Conservation (phyloP, 2,888 invertebrate genomes). For the Hipparchia sbordonii region DNA sequence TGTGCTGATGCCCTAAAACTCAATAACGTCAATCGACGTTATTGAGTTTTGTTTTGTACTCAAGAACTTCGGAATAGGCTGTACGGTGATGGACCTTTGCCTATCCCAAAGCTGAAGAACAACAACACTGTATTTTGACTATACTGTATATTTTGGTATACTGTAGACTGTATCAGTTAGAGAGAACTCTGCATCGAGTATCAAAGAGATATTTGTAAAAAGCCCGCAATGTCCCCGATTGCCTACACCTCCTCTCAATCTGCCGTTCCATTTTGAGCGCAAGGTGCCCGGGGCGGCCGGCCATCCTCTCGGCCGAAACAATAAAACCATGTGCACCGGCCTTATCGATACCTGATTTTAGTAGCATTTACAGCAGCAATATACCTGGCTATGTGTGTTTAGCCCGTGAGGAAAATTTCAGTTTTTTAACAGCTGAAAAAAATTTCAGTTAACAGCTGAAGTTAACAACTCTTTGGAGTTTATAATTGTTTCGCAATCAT, state of each 20-base stretch:
- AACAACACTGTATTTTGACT: too few species aligned
- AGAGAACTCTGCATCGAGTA: constrained; percentile 10
- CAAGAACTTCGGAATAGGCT: too few species aligned
- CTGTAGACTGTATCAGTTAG: not conserved
- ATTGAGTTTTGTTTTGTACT: too few species aligned
- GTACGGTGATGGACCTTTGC: too few species aligned
- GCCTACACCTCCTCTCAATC: constrained; percentile 33
- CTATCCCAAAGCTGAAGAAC: too few species aligned
- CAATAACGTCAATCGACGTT: too few species aligned
- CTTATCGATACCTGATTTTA: constrained; percentile 38
- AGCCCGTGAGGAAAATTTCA: constrained; percentile 11
- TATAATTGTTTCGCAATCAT: not conserved
- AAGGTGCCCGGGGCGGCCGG: constrained; percentile 33
- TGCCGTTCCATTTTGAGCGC: constrained; percentile 27
- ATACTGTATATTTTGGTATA: not conserved
- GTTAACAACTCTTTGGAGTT: not conserved
- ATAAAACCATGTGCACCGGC: constrained; percentile 39
- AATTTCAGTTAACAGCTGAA: too few species aligned
- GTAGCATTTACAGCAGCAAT: constrained; percentile 28
- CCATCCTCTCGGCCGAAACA: constrained; percentile 29
- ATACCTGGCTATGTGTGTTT: constrained; percentile 4
- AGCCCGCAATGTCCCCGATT: constrained; percentile 24
- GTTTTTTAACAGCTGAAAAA: not conserved
- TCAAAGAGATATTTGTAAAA: constrained; percentile 22
- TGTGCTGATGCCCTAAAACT: too few species aligned